Evolutionary conservation across 2,113 vertebrate genomes (phyloP), one percentile per base, ranked within the genome.

Genomic region (Cephalopterus ornatus): DNA sequence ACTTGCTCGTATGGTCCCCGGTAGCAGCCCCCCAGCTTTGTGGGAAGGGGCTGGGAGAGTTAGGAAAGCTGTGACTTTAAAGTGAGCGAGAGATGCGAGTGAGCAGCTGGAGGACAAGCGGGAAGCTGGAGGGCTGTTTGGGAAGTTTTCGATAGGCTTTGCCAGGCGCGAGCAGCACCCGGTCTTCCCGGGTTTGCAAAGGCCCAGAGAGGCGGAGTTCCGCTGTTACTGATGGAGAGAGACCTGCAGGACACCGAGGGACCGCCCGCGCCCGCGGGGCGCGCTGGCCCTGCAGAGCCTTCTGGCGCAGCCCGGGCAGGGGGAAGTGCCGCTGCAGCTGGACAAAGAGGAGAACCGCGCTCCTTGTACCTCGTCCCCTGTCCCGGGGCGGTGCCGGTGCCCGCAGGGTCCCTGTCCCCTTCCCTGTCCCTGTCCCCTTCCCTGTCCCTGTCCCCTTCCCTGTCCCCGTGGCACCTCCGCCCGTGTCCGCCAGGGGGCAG

Each of bases 401-500:
- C 5, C 3, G 19, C 44, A 0, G 17, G 21, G 32, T 8, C 44
- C 1, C 15, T 0, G 32, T 7, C 44, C 1, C 18, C 0, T 19
- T 23, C n/a, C 23, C 3, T 5, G 2, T 4, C 30, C 7, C 30
- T 8, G 30, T 7, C 44, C 1, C 21, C 1, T 15, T n/a, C n/a
- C n/a, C n/a, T n/a, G n/a, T n/a, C n/a, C n/a, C n/a, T n/a, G n/a
- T n/a, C n/a, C n/a, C n/a, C n/a, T n/a, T n/a, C n/a, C n/a, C n/a
- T n/a, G n/a, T n/a, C 5, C 8, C 9, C 21, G 18, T 30, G 4
- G 22, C 28, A 24, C n/a, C 24, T 12, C 70, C 50, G 12, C 24
- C 70, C 26, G 35, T 14, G 85, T 33, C 92, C 94, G 81, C 85
- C 94, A 94, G 94, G 81, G 94, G 94, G 85, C 94, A 92, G 88